phyloP scores from a whole-genome alignment of 2,797 vertebrate genomes.

The Eutrigla gurnardus region DNA sequence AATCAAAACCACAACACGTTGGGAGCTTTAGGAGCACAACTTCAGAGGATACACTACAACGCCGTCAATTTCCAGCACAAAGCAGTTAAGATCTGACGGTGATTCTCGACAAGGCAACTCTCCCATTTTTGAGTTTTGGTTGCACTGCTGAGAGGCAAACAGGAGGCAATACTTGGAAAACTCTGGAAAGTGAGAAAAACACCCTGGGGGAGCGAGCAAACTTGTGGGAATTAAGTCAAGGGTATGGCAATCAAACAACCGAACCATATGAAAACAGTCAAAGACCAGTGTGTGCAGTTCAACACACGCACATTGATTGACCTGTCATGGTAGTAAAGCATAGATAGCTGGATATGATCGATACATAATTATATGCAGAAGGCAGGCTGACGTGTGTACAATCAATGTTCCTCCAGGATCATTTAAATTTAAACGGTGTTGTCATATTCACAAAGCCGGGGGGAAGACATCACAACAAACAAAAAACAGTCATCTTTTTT shows the following conservation, averaged over 20 bases:
- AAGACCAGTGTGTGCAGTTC: constrained; percentile 18
- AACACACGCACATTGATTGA: constrained; percentile 38
- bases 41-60: constrained; percentile 6
- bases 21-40: constrained; percentile 1
- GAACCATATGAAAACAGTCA: constrained; percentile 37
- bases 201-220: constrained; percentile 24
- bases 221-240: constrained; percentile 12
- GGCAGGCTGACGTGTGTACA: constrained; percentile 63
- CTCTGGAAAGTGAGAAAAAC: constrained; percentile 8
- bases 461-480: constrained; percentile 56
- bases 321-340: constrained; percentile 42
- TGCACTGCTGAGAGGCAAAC: constrained; percentile 72
- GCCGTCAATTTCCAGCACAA: constrained; percentile 12
- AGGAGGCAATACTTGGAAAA: constrained; percentile 22
- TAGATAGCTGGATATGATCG: constrained; percentile 61
- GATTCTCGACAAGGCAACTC: constrained; percentile 51
- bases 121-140: constrained; percentile 76
- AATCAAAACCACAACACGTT: constrained; percentile 6
- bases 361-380: constrained; percentile 62
- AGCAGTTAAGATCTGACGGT: constrained; percentile 28
- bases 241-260: constrained; percentile 29
- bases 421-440: constrained; percentile 31
- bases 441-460: constrained; percentile 51
- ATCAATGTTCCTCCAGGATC: constrained; percentile 50
- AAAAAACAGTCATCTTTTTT: constrained; percentile 41